Evolutionary conservation across 2,797 vertebrate species (phyloP).

Genomic region (Streptopelia turtur): DNA sequence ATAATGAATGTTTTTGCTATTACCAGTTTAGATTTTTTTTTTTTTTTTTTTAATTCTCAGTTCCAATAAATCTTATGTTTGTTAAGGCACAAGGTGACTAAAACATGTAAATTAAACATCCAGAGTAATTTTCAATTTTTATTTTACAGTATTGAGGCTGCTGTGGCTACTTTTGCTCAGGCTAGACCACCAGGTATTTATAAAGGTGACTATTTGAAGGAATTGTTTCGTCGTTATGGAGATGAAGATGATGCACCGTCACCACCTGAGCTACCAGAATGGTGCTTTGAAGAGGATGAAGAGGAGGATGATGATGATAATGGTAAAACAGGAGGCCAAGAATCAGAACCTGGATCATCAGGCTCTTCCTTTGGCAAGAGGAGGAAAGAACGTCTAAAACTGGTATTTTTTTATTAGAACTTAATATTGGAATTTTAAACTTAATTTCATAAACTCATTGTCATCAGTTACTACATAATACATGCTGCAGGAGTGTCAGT

Average conservation of each 20-base stretch:
- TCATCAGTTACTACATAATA: background rate
- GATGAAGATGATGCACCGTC: conserved; percentile 91
- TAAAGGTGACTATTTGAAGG: conserved; percentile 97
- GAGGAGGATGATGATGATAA: conserved; percentile 87
- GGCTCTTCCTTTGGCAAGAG: conserved; percentile 87
- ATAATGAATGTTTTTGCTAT: background rate
- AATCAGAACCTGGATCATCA: conserved; percentile 93
- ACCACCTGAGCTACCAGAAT: conserved; percentile 91
- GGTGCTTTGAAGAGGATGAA: conserved; percentile 94
- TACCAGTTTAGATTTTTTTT: background rate
- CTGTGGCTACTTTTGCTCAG: conserved; percentile 91
- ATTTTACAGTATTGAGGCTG: conserved; percentile 89
- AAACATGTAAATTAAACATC: background rate
- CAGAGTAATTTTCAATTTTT: background rate
- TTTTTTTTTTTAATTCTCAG: background rate
- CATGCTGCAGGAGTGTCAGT: background rate
- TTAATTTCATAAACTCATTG: background rate
- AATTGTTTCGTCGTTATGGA: conserved; percentile 94
- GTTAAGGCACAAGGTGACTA: background rate
- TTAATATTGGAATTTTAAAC: background rate
- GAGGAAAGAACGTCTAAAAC: conserved; percentile 92
- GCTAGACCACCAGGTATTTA: conserved; percentile 97
- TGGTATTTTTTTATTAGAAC: conserved; percentile 82
- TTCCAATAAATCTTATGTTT: background rate
- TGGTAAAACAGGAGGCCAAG: conserved; percentile 83